Base-by-base conservation (phyloP, 2,888 invertebrate genomes). In the Liposcelis brunnea region DNA sequence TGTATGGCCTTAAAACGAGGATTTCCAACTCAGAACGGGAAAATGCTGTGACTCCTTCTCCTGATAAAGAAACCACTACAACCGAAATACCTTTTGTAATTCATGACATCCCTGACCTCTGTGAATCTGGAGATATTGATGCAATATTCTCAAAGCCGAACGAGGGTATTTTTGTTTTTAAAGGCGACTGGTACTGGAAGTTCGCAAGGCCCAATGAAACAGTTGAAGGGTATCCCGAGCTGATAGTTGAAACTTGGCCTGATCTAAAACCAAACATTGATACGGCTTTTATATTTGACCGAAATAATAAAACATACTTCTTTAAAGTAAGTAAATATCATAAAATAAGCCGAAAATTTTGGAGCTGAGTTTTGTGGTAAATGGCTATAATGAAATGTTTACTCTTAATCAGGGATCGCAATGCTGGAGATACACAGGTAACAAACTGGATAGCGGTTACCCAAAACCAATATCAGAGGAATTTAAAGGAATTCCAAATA, bases 291-390 rank as follows among this genome's bases (percentile, higher is more conserved):
- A 89, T 89, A 0, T 91, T n/a, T n/a, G n/a, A 90, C 66, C 86
- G 86, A 62, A 91, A 93, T 61, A 93, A 93, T 53, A 93, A 91
- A 65, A 91, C 91, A 0, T 97, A 91, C 67, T 90, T 97, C 73
- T 95, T 97, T 71, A 94, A 94, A 71, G 94, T 83, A 48, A 75
- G 19, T 46, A 21, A 5, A 15, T 26, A 6, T 8, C n/a, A n/a
- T n/a, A n/a, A n/a, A n/a, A n/a, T n/a, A n/a, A n/a, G n/a, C n/a
- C n/a, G n/a, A n/a, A n/a, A n/a, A n/a, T n/a, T n/a, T n/a, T n/a
- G n/a, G n/a, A n/a, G n/a, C n/a, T n/a, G n/a, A n/a, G n/a, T n/a
- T n/a, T n/a, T n/a, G n/a, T n/a, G n/a, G n/a, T n/a, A n/a, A n/a
- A n/a, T n/a, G n/a, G n/a, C n/a, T n/a, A n/a, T n/a, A n/a, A n/a